Percentiles rank a stretch among this genome's conserved stretches.
These are phyloP conservation scores for Eulemur macaco DNA, from an alignment of 2,113 vertebrate genomes.

Conservation along the genomic window DNA sequence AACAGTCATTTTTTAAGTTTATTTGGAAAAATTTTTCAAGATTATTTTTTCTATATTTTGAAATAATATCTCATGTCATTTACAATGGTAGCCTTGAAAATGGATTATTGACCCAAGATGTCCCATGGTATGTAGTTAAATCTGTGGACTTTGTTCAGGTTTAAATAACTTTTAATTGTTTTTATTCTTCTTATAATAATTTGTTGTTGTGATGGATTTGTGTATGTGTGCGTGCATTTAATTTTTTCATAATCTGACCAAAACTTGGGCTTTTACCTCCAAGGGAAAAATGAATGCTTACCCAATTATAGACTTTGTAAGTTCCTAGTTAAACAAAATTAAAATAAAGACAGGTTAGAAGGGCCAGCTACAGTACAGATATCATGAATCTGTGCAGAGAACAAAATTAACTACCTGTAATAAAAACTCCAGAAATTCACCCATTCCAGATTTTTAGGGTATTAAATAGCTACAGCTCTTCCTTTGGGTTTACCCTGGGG, in stretches of 20 bases:
- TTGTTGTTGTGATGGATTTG: neutral
- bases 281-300: neutral
- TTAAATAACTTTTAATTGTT: constrained; percentile 37
- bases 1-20: neutral
- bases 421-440: constrained; percentile 75
- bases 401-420: constrained; percentile 66
- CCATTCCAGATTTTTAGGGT: constrained; percentile 72
- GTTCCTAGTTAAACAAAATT: constrained; percentile 61
- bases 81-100: neutral
- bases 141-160: neutral
- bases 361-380: neutral
- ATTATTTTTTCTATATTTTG: neutral
- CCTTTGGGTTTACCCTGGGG: constrained; percentile 75
- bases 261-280: neutral
- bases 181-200: neutral
- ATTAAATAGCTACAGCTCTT: constrained; percentile 74
- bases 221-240: neutral
- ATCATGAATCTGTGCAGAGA: constrained; percentile 69
- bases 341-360: constrained; percentile 55
- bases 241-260: neutral
- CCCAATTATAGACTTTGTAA: constrained; percentile 19
- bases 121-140: neutral
- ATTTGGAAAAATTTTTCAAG: neutral
- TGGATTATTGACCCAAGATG: neutral
- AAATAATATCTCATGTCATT: neutral